Conservation (phyloP, 2,797 vertebrate genomes). For the Pipistrellus nathusii region DNA sequence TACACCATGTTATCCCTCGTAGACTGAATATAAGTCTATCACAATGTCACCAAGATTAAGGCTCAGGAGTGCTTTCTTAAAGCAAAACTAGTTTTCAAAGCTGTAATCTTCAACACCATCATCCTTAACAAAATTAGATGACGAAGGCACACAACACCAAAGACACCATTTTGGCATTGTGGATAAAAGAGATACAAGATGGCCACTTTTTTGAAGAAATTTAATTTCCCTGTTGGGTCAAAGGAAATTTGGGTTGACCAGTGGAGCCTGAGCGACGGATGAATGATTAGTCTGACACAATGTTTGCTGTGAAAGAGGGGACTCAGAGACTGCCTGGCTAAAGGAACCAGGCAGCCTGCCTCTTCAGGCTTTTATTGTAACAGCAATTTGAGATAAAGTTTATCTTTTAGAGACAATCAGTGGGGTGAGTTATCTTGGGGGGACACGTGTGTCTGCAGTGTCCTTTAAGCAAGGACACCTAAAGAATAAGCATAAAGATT, state of each 20-base stretch:
- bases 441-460: too few species aligned
- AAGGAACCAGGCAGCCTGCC: too few species aligned
- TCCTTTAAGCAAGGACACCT: too few species aligned
- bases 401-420: too few species aligned
- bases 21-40: not conserved
- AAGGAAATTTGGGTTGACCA: constrained; percentile 25
- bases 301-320: too few species aligned
- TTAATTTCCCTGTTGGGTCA: constrained; percentile 28
- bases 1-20: not conserved
- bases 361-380: too few species aligned
- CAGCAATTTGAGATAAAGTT: too few species aligned
- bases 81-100: not conserved
- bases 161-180: not conserved
- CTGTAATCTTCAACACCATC: not conserved
- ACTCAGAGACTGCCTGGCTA: too few species aligned
- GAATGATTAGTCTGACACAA: too few species aligned
- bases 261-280: too few species aligned
- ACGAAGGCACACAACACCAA: not conserved
- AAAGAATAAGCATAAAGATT: too few species aligned
- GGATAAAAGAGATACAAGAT: not conserved
- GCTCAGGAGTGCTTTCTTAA: not conserved
- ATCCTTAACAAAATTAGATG: constrained; percentile 3
- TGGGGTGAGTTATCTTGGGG: too few species aligned
- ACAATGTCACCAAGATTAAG: not conserved
- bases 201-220: not conserved